Evolutionary conservation across 2,888 invertebrate genomes (phyloP).

Genomic region (Diaperis boleti): DNA sequence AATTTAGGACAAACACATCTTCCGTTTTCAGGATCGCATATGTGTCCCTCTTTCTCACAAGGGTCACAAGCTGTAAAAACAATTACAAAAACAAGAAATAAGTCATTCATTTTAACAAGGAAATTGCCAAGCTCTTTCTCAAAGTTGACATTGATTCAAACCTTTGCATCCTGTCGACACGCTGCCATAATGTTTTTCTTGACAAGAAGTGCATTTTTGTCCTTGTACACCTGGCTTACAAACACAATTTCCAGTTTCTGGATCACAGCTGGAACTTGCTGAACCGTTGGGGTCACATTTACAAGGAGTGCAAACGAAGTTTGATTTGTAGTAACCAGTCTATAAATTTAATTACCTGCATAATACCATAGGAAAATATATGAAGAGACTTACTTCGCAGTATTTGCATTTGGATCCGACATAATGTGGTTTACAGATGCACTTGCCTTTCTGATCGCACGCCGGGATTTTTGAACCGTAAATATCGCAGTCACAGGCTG

Average conservation of each 20-base stretch:
- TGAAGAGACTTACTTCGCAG: conserved; percentile 72
- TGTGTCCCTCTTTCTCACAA: conserved; percentile 84
- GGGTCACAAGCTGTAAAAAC: conserved; percentile 77
- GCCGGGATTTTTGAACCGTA: conserved; percentile 77
- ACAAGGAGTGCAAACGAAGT: conserved; percentile 86
- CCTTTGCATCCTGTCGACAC: conserved; percentile 82
- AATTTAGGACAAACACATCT: conserved; percentile 92
- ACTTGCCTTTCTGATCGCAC: conserved; percentile 85
- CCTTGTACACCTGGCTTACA: conserved; percentile 85
- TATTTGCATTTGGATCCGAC: conserved; percentile 80
- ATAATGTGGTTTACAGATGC: conserved; percentile 80
- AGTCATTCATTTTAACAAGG: too few relatives aligned
- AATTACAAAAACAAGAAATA: background rate
- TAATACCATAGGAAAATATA: too few relatives aligned
- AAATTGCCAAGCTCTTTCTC: too few relatives aligned
- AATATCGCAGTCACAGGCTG: conserved; percentile 89
- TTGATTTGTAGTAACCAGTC: conserved; percentile 83
- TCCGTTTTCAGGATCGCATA: conserved; percentile 91
- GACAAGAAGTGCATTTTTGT: conserved; percentile 78
- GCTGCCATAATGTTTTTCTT: conserved; percentile 83
- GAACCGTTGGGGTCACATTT: conserved; percentile 82
- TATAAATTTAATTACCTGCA: too few relatives aligned
- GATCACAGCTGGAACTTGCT: conserved; percentile 76
- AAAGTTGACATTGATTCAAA: conserved; percentile 60
- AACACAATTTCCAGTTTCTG: conserved; percentile 80